Base-by-base conservation (phyloP, 2,113 vertebrate species). In the Pelmatolapia mariae region DNA sequence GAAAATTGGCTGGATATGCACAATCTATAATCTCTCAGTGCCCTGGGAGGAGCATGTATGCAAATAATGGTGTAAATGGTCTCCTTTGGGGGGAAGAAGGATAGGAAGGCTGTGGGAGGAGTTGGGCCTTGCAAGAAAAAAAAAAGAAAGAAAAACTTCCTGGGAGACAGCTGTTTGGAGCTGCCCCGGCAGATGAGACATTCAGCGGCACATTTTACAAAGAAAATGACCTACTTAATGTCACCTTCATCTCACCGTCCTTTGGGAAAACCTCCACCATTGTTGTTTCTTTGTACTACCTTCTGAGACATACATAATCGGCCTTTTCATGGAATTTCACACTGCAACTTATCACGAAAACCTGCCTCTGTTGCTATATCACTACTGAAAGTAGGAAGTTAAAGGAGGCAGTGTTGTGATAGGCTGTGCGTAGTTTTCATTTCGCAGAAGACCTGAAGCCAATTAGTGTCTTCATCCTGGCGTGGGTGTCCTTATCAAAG, bases 401-500 rank as follows among this genome's bases (percentile, higher is more conserved):
- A 45, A 7, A 82, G 33, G 45, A 56, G 3, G 5, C 38, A 57
- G 19, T 22, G 56, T 12, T 26, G 4, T 82, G 84, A 86, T 81
- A 11, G 61, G 16, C 56, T 87, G 40, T 71, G 43, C 63, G 80
- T 85, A 86, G 81, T 89, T 91, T 87, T 61, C 76, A 86, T 89
- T 86, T 90, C 47, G 80, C 38, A 40, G n/a, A 63, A 71, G 73
- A 86, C 80, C 82, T 59, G 29, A 78, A 88, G 89, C 83, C 82
- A 93, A 94, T 93, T 93, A 91, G 78, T n/a, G 18, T 91, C 61
- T 89, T 71, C 43, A 63, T 84, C 85, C 78, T 89, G 43, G 87
- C 11, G 56, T 82, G 85, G 79, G 82, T 57, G 81, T 86, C 88
- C 40, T 84, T 90, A 91, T 93, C 85, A 92, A 91, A 92, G 87